Percentiles rank a stretch among this genome's conserved stretches.
These are phyloP conservation scores for Globodera rostochiensis DNA, from an alignment of 1,140 invertebrate species.

Conservation along the genomic window DNA sequence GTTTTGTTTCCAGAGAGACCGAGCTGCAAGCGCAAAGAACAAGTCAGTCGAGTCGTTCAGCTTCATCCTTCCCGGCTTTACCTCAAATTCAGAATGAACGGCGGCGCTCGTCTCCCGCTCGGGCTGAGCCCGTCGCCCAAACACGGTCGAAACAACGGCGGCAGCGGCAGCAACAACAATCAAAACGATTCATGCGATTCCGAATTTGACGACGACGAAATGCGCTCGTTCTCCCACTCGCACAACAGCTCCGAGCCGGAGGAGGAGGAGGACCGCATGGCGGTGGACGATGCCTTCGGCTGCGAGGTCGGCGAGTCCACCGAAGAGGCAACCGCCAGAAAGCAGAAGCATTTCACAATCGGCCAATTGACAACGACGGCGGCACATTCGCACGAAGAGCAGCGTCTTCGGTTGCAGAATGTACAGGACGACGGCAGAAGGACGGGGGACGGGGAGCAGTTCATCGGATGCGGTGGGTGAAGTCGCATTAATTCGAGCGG, in stretches of 20 bases:
- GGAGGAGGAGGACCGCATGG: constrained; percentile 12
- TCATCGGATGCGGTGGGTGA: constrained; percentile 10
- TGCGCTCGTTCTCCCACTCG: not conserved
- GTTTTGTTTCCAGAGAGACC: constrained; percentile 72
- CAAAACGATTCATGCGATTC: constrained; percentile 5
- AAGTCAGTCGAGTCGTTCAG: constrained; percentile 67
- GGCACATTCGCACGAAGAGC: not conserved
- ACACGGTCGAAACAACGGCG: not conserved
- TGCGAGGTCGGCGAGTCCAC: not conserved
- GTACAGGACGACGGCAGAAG: not conserved
- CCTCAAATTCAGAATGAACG: constrained; percentile 17
- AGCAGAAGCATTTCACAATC: too few relatives aligned
- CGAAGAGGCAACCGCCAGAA: not conserved
- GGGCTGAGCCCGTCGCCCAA: constrained; percentile 16
- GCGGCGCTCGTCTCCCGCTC: not conserved
- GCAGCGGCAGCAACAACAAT: not conserved
- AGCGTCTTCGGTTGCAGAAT: constrained; percentile 11
- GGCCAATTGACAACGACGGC: not conserved
- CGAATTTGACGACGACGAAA: not conserved
- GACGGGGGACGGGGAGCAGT: not conserved
- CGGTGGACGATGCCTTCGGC: constrained; percentile 15
- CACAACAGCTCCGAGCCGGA: constrained; percentile 8
- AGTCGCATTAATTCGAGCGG: not conserved
- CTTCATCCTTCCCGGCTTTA: not conserved
- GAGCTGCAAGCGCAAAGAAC: constrained; percentile 98